A percentile compares a stretch with the other conserved stretches of the same genome.
Evolutionary conservation across 2,113 vertebrate genomes (phyloP).

Genomic region (Channa maculata): DNA sequence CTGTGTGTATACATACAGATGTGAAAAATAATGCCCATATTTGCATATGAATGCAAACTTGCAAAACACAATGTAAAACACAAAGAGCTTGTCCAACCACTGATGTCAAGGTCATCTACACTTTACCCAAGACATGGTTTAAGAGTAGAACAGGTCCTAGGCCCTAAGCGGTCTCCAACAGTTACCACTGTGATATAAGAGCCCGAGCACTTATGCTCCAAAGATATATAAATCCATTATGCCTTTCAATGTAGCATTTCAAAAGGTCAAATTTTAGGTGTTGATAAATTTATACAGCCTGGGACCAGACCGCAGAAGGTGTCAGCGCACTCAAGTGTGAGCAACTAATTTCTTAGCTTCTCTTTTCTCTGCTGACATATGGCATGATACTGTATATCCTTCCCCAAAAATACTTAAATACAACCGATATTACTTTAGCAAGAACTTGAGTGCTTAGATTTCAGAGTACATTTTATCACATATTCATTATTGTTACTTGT

Average conservation of each 20-base stretch:
- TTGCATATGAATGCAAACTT: background rate
- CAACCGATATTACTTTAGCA: background rate
- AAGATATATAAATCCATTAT: slow-evolving; percentile 53
- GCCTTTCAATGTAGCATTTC: slow-evolving; percentile 56
- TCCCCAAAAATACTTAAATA: background rate
- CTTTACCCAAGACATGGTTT: background rate
- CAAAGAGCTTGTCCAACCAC: background rate
- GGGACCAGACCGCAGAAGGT: slow-evolving; percentile 14
- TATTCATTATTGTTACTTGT: slow-evolving; percentile 5
- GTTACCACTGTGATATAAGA: slow-evolving; percentile 16
- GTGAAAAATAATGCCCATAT: background rate
- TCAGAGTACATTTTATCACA: background rate
- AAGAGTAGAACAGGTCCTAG: background rate
- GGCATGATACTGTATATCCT: too few relatives aligned
- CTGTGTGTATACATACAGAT: background rate
- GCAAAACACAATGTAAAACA: too few relatives aligned
- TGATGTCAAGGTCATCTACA: background rate
- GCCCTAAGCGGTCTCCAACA: background rate
- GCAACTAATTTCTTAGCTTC: slow-evolving; percentile 3
- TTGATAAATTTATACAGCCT: slow-evolving; percentile 52
- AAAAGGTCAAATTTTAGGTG: slow-evolving; percentile 69
- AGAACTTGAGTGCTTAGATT: background rate
- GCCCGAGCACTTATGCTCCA: background rate
- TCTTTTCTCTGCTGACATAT: background rate
- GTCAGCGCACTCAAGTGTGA: slow-evolving; percentile 33